A percentile compares a stretch with the other conserved stretches of the same genome.
Evolutionary conservation across 2,888 invertebrate species (phyloP).

Genomic region (Platycheirus rosarum): DNA sequence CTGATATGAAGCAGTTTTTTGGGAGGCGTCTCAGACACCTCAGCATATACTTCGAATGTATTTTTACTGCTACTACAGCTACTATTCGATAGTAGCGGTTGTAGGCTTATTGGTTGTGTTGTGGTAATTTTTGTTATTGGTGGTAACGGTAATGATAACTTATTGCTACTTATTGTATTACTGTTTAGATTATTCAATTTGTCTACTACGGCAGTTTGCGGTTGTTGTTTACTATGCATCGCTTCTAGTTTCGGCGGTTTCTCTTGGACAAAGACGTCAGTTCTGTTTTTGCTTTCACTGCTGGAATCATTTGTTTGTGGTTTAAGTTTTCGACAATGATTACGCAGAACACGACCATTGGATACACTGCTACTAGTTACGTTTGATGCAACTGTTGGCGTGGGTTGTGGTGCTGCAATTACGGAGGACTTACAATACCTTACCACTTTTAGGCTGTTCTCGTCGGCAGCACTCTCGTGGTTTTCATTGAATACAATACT

Average conservation of each 20-base stretch:
- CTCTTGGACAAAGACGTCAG: constrained; percentile 71
- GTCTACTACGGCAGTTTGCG: constrained; percentile 72
- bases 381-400: constrained; percentile 21
- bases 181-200: constrained; percentile 72
- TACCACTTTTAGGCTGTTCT: constrained; percentile 73
- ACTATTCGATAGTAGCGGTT: constrained; percentile 46
- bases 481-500: constrained; percentile 82
- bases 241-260: constrained; percentile 77
- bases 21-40: constrained; percentile 57
- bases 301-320: constrained; percentile 67
- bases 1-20: constrained; percentile 39
- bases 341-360: constrained; percentile 75
- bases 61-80: constrained; percentile 44
- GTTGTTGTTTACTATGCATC: constrained; percentile 69
- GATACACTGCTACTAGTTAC: constrained; percentile 22
- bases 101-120: constrained; percentile 55
- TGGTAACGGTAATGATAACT: constrained; percentile 65
- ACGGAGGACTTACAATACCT: constrained; percentile 46
- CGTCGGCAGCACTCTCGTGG: constrained; percentile 80
- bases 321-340: constrained; percentile 72
- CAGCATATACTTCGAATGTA: constrained; percentile 55
- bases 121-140: constrained; percentile 51
- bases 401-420: constrained; percentile 2
- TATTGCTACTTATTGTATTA: constrained; percentile 65
- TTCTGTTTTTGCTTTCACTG: constrained; percentile 69